phyloP scores from a whole-genome alignment of 2,797 vertebrate species.

The Mus spretus region DNA sequence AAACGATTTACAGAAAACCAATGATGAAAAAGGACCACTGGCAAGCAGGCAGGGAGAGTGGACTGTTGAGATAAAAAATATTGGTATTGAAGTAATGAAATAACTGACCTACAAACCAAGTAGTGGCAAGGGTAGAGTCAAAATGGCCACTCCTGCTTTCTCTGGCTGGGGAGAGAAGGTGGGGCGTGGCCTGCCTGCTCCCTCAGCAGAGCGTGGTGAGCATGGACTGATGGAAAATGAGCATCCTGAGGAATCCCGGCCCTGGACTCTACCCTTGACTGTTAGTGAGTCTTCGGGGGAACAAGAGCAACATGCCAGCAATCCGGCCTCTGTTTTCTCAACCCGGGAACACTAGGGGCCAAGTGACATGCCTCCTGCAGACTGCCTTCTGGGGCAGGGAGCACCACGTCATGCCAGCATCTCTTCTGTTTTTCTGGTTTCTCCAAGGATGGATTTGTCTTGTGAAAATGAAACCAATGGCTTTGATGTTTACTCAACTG shows the following conservation, averaged over 20 bases:
- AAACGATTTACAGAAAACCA: constrained; percentile 57
- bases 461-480: constrained; percentile 44
- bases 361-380: background rate
- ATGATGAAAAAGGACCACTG: constrained; percentile 26
- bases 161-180: background rate
- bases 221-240: background rate
- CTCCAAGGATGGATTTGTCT: background rate
- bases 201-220: background rate
- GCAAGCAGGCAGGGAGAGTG: background rate
- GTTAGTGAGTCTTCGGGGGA: background rate
- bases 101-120: constrained; percentile 32
- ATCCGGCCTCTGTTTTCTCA: background rate
- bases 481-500: background rate
- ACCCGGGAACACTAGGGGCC: background rate
- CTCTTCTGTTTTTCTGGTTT: constrained; percentile 37
- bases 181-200: background rate
- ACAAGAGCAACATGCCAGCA: background rate
- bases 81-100: constrained; percentile 2
- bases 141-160: constrained; percentile 51
- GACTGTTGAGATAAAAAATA: background rate
- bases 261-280: background rate
- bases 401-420: background rate
- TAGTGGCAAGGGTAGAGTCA: constrained; percentile 11
- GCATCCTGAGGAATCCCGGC: background rate
- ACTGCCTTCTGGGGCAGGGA: background rate